Conservation (phyloP, 2,888 invertebrate species). For the Pammene aurita region DNA sequence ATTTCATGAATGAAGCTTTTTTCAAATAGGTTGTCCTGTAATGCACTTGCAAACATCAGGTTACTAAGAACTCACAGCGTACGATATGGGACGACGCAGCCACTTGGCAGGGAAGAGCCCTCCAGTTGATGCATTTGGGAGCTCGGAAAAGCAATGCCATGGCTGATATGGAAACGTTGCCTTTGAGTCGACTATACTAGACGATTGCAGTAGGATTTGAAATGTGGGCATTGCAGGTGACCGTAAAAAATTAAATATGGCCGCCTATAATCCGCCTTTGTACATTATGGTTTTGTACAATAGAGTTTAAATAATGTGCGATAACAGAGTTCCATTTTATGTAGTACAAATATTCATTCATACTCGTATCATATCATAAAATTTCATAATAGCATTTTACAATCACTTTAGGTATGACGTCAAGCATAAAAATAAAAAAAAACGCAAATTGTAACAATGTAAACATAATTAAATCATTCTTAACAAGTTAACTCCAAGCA, state of each 20-base stretch:
- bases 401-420: too few relatives aligned
- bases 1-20: neutral
- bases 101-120: conserved; percentile 60
- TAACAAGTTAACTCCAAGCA: too few relatives aligned
- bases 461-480: too few relatives aligned
- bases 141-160: conserved; percentile 49
- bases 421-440: too few relatives aligned
- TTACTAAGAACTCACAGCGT: conserved; percentile 37
- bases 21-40: neutral
- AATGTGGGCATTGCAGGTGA: conserved; percentile 7
- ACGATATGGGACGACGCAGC: conserved; percentile 42
- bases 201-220: conserved; percentile 26
- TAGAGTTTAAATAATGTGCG: too few relatives aligned
- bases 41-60: conserved; percentile 1
- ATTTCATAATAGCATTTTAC: too few relatives aligned
- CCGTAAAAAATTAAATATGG: neutral
- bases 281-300: too few relatives aligned
- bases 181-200: conserved; percentile 27
- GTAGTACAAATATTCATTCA: too few relatives aligned
- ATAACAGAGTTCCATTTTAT: too few relatives aligned
- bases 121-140: conserved; percentile 68
- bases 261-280: too few relatives aligned
- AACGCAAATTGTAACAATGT: too few relatives aligned
- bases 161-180: conserved; percentile 36
- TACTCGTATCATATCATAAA: too few relatives aligned